Percentiles rank a stretch among this genome's conserved stretches.
These are phyloP conservation scores for Bergia sp. DNA, from an alignment of 92 coral and sea anemone genomes.

Conservation along the genomic window DNA sequence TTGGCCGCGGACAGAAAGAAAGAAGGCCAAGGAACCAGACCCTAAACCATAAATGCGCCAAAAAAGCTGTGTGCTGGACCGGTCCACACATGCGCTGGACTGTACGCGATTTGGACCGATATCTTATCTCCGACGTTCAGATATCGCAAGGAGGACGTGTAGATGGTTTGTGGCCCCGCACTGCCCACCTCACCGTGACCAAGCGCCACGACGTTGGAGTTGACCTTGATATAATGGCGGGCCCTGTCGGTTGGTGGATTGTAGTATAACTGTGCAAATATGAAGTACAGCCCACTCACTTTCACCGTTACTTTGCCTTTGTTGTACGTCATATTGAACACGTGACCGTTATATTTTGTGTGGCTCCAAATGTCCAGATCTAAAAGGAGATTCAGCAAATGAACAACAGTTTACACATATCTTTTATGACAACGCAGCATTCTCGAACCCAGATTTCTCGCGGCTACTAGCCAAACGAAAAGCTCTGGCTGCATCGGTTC, in stretches of 20 bases:
- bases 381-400: background rate
- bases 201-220: background rate
- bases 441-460: background rate
- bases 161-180: background rate
- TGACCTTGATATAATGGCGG: background rate
- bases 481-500: background rate
- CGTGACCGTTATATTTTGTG: background rate
- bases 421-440: background rate
- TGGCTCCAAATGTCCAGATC: slow-evolving; percentile 15
- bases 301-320: slow-evolving; percentile 19
- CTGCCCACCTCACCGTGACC: background rate
- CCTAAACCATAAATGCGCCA: slow-evolving; percentile 22
- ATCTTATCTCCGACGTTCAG: slow-evolving; percentile 16
- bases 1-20: background rate
- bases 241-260: background rate
- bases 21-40: background rate
- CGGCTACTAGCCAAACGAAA: background rate
- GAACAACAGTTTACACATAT: background rate
- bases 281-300: slow-evolving; percentile 23
- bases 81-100: background rate
- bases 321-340: background rate
- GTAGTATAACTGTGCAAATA: slow-evolving; percentile 21
- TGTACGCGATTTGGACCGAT: background rate
- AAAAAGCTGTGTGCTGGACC: slow-evolving; percentile 4
- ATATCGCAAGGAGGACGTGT: slow-evolving; percentile 18